Conservation (phyloP, 2,113 vertebrate genomes). For the Prietella phreatophila region DNA sequence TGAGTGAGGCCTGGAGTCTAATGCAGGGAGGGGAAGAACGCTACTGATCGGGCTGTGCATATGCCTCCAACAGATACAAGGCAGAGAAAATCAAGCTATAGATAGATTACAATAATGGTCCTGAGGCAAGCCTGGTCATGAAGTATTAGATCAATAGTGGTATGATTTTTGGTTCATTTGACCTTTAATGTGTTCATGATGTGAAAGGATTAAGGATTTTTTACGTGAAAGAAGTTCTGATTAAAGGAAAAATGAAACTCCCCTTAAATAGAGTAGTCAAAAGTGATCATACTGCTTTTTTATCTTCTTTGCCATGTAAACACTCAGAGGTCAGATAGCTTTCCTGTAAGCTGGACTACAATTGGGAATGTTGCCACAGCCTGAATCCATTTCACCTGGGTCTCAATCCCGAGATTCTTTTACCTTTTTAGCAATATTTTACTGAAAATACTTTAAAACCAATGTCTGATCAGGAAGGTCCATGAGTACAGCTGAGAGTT, state of each 20-base stretch:
- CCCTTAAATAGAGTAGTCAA: neutral
- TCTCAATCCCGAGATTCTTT: neutral
- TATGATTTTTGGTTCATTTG: neutral
- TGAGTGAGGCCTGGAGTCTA: conserved; percentile 28
- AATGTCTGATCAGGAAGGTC: neutral
- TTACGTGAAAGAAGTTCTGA: neutral
- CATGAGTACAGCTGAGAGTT: neutral
- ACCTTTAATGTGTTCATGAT: neutral
- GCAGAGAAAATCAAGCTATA: neutral
- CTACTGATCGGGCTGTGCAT: neutral
- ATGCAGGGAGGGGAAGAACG: neutral
- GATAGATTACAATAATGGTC: neutral
- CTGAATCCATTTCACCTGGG: conserved; percentile 1
- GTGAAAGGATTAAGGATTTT: neutral
- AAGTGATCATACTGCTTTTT: conserved; percentile 18
- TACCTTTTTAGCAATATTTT: neutral
- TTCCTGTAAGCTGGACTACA: neutral
- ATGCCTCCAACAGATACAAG: conserved; percentile 4
- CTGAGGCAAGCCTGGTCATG: neutral
- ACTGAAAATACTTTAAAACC: neutral
- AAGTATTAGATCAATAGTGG: neutral
- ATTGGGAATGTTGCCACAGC: conserved; percentile 1
- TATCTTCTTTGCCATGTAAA: neutral
- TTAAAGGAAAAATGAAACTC: neutral
- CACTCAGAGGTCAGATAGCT: conserved; percentile 16